phyloP scores from a whole-genome alignment of 2,797 vertebrate genomes.

The Glossophaga mutica region DNA sequence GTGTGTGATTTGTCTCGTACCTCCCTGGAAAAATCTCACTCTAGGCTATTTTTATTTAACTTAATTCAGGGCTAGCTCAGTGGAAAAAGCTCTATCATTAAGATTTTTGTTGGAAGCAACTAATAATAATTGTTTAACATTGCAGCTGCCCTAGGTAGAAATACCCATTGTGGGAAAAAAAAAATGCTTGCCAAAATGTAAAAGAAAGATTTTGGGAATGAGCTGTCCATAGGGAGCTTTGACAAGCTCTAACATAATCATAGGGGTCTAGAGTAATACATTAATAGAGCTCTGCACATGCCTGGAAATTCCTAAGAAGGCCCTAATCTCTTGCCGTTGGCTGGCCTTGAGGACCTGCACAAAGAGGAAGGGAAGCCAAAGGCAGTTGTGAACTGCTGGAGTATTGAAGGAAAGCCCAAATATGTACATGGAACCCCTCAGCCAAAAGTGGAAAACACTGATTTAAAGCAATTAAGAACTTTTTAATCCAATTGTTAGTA shows the following conservation, averaged over 20 bases:
- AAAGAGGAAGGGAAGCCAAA: not conserved
- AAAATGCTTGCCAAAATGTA: not conserved
- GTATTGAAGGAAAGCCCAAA: not conserved
- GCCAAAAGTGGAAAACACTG: not conserved
- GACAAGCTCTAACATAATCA: not conserved
- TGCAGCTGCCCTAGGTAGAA: not conserved
- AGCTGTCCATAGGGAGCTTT: not conserved
- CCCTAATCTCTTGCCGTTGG: not conserved
- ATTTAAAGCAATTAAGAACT: not conserved
- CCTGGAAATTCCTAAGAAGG: not conserved
- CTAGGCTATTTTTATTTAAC: not conserved
- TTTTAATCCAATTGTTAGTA: not conserved
- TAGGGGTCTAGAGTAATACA: not conserved
- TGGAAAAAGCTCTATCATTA: not conserved
- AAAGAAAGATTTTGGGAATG: not conserved
- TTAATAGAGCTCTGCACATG: not conserved
- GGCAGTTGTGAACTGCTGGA: not conserved
- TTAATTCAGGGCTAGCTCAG: not conserved
- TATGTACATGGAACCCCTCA: not conserved
- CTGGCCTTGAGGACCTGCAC: not conserved
- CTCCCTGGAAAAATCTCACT: not conserved
- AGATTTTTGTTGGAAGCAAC: not conserved
- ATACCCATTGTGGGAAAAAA: not conserved
- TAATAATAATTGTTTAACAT: not conserved
- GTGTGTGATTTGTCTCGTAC: not conserved